These are phyloP conservation scores for Trissoscelio sp. DNA, from an alignment of 2,888 invertebrate genomes.

Conservation along the genomic window DNA sequence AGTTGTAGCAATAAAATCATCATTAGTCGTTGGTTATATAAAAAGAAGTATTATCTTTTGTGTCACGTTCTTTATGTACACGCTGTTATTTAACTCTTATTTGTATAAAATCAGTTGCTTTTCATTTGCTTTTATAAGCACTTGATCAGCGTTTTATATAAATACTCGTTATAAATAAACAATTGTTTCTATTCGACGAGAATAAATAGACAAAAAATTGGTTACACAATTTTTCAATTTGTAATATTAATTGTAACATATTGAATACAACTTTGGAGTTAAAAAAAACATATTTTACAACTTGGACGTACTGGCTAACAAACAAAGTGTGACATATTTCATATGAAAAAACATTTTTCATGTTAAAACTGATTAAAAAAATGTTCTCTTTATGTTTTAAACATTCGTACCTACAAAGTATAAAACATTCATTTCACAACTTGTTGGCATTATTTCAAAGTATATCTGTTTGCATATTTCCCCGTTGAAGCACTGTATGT, in stretches of 20 bases:
- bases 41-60: neutral
- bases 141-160: too few relatives aligned
- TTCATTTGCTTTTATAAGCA: too few relatives aligned
- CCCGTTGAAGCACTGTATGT: neutral
- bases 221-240: neutral
- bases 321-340: slow-evolving; percentile 20
- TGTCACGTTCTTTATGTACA: neutral
- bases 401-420: neutral
- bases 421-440: slow-evolving; percentile 8
- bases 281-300: slow-evolving; percentile 13
- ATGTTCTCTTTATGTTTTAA: neutral
- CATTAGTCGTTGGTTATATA: neutral
- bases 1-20: neutral
- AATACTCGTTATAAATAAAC: too few relatives aligned
- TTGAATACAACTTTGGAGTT: neutral
- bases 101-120: too few relatives aligned
- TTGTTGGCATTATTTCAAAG: neutral
- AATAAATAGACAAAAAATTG: neutral
- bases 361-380: neutral
- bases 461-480: neutral
- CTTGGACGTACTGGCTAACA: neutral
- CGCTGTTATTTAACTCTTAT: neutral
- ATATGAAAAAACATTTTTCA: slow-evolving; percentile 6
- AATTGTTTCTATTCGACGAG: too few relatives aligned
- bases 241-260: neutral